These are phyloP conservation scores for Vidua macroura DNA, from an alignment of 2,113 vertebrate genomes.

Conservation along the genomic window DNA sequence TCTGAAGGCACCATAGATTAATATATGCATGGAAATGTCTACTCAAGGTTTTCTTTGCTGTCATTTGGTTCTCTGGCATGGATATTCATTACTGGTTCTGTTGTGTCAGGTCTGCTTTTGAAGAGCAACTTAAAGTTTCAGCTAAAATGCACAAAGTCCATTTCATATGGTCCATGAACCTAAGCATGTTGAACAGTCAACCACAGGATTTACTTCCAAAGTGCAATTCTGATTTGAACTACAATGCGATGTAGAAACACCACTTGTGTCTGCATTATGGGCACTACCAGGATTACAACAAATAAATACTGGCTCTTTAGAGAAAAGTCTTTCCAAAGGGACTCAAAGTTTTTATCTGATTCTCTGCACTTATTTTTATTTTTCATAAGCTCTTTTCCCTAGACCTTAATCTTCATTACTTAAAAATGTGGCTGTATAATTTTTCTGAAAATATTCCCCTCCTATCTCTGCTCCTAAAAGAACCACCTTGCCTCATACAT, in stretches of 20 bases:
- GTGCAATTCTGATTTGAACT: not conserved
- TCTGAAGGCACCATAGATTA: not conserved
- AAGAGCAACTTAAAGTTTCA: not conserved
- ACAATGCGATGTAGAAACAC: not conserved
- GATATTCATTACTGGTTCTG: not conserved
- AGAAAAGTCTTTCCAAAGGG: not conserved
- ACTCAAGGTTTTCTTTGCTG: not conserved
- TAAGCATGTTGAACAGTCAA: not conserved
- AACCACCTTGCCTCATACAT: not conserved
- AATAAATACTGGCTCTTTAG: not conserved
- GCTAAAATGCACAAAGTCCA: not conserved
- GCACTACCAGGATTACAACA: not conserved
- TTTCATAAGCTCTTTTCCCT: not conserved
- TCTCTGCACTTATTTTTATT: not conserved
- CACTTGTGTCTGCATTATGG: not conserved
- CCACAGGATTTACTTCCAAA: not conserved
- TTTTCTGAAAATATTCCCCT: not conserved
- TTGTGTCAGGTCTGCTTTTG: not conserved
- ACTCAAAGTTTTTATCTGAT: not conserved
- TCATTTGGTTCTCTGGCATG: not conserved
- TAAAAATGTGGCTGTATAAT: not conserved
- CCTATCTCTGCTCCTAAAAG: not conserved
- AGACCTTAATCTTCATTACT: not conserved
- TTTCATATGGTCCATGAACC: not conserved
- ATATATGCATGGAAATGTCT: not conserved